Evolutionary conservation across 2,113 vertebrate genomes (phyloP).

Genomic region (Halichoerus grypus): DNA sequence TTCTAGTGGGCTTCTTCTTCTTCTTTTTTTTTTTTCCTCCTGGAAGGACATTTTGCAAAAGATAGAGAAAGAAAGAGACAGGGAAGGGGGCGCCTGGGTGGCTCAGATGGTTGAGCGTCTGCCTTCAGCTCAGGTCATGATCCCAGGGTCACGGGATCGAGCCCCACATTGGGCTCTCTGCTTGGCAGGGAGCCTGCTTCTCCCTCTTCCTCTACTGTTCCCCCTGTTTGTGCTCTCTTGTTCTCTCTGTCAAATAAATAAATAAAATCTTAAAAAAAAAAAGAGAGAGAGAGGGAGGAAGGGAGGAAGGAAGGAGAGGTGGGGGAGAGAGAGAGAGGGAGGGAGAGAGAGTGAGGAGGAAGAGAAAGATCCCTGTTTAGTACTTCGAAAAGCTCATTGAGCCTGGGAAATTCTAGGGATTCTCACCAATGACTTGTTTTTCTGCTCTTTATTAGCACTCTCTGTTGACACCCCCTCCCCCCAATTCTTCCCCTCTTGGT

Average conservation of each 20-base stretch:
- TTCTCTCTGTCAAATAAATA: too few species aligned
- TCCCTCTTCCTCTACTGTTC: too few species aligned
- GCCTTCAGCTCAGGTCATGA: too few species aligned
- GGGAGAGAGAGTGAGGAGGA: background rate
- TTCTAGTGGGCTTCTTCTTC: background rate
- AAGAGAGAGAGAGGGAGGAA: background rate
- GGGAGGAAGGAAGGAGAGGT: background rate
- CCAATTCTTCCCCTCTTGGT: background rate
- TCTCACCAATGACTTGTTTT: background rate
- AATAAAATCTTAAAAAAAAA: too few species aligned
- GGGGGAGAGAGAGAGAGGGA: background rate
- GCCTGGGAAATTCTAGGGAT: background rate
- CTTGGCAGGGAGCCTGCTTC: too few species aligned
- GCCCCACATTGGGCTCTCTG: too few species aligned
- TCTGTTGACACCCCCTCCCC: background rate
- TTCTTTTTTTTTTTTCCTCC: background rate
- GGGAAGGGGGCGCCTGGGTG: too few species aligned
- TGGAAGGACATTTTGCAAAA: background rate
- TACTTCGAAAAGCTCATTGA: background rate
- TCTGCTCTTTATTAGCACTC: background rate
- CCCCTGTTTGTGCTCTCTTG: too few species aligned
- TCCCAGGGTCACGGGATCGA: too few species aligned
- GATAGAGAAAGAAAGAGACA: background rate
- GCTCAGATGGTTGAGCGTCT: too few species aligned
- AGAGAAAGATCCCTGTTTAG: background rate